These are phyloP conservation scores for Seriola dumerili DNA, from an alignment of 2,113 vertebrate species.

Conservation along the genomic window DNA sequence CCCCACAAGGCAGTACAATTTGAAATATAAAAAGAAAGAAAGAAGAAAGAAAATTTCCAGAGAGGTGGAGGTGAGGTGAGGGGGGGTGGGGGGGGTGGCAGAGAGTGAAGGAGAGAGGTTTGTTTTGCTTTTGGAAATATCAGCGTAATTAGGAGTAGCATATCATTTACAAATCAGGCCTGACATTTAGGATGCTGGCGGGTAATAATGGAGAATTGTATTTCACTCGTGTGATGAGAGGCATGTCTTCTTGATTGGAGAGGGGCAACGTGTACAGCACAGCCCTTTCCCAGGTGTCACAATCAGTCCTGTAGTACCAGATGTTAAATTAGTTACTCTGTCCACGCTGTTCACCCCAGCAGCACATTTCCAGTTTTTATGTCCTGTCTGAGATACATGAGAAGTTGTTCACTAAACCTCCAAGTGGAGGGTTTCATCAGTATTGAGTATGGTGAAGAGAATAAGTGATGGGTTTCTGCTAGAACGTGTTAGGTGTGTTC, in stretches of 20 bases:
- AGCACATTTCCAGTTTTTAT: constrained; percentile 15
- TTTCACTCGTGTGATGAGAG: constrained; percentile 67
- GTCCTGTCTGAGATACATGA: neutral
- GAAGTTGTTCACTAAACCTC: neutral
- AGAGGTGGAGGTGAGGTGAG: neutral
- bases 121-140: constrained; percentile 78
- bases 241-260: constrained; percentile 66
- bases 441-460: constrained; percentile 21
- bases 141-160: constrained; percentile 74
- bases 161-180: constrained; percentile 79
- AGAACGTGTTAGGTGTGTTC: neutral
- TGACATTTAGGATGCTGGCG: constrained; percentile 77
- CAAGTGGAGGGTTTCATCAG: constrained; percentile 9
- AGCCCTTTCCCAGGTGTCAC: constrained; percentile 62
- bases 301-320: constrained; percentile 61
- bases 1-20: constrained; percentile 19
- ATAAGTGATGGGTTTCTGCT: constrained; percentile 7
- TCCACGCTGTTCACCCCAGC: constrained; percentile 22
- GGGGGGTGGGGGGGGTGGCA: neutral
- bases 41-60: neutral
- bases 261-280: constrained; percentile 31
- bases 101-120: constrained; percentile 46
- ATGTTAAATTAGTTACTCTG: constrained; percentile 51
- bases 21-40: constrained; percentile 2
- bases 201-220: constrained; percentile 68